Base-by-base conservation (phyloP, 2,113 vertebrate genomes). In the Zingel zingel region DNA sequence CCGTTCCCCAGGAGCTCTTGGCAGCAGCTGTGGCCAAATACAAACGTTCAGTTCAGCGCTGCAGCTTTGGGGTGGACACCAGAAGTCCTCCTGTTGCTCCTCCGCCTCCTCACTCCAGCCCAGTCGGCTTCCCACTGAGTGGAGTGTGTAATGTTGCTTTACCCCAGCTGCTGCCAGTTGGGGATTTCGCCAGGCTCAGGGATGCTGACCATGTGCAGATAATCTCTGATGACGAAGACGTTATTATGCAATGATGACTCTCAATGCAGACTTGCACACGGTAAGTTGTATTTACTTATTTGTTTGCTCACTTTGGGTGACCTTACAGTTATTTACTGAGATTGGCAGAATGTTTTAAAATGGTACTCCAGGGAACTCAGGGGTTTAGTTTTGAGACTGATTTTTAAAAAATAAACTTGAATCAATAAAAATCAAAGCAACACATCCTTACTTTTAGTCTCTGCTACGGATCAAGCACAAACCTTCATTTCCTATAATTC, bases 141-240 rank as follows among this genome's bases (percentile, higher is more conserved):
- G 45, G 25, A 15, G 2, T 6, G 7, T 51, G 54, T 78, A 79
- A 92, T 94, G 73, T 94, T 86, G 18, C 39, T 53, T 13, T 94
- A 95, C 79, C 95, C 95, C 77, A 95, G 95, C 88, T 96, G 94
- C 89, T 95, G 94, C 88, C 87, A 94, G 45, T 63, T 0, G 59
- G 62, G 72, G 95, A 97, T 61, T 93, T 96, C 5, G 58, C 92
- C 74, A 71, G 94, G 59, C 96, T 94, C 80, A 77, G 94, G 57
- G 93, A 94, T 77, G 93, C 92, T 12, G 45, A 8, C 7, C 21
- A 72, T 13, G 7, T 61, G 47, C 50, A 36, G 6, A 23, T 73
- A 1, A 36, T 77, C 39, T 74, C 81, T 23, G 81, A 88, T n/a
- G 84, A 86, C 6, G 36, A 16, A 2, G n/a, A 64, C 65, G 16